phyloP scores from a whole-genome alignment of 2,888 invertebrate species.

The Monoplex corrugatus region DNA sequence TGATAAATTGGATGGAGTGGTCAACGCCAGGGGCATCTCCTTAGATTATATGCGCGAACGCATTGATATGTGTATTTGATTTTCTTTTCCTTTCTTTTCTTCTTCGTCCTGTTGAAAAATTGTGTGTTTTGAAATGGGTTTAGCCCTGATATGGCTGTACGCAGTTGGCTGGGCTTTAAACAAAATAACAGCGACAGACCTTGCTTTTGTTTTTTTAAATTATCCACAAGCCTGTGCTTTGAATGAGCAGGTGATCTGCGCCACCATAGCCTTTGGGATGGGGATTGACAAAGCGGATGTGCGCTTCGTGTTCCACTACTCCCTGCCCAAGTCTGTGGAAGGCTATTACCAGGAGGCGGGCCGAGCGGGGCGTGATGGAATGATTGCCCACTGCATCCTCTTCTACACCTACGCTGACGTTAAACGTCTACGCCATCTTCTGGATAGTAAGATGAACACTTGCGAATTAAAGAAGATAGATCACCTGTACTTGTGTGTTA shows the following conservation, averaged over 20 bases:
- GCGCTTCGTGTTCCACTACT: conserved; percentile 93
- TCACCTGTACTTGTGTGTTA: neutral
- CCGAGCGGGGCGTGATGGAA: conserved; percentile 96
- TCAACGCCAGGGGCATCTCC: no score
- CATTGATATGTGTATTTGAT: no score
- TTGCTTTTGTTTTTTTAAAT: neutral
- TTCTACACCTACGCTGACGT: conserved; percentile 92
- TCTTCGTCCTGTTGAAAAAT: neutral
- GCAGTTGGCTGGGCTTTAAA: neutral
- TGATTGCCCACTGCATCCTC: conserved; percentile 90
- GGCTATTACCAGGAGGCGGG: conserved; percentile 99
- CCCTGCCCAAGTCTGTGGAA: conserved; percentile 96
- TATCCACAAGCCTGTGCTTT: neutral
- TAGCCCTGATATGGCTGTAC: neutral
- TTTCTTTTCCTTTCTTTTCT: no score
- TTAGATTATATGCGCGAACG: no score
- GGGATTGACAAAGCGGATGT: conserved; percentile 82
- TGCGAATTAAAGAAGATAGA: neutral
- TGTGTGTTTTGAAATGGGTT: neutral
- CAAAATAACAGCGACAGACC: neutral
- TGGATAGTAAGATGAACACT: conserved; percentile 75
- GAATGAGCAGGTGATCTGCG: conserved; percentile 82
- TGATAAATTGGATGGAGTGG: no score
- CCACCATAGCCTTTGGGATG: conserved; percentile 83
- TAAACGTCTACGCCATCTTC: conserved; percentile 78